Evolutionary conservation across 1,140 invertebrate species (phyloP), one percentile per base, ranked within the genome.

Genomic region (Apis cerana): DNA sequence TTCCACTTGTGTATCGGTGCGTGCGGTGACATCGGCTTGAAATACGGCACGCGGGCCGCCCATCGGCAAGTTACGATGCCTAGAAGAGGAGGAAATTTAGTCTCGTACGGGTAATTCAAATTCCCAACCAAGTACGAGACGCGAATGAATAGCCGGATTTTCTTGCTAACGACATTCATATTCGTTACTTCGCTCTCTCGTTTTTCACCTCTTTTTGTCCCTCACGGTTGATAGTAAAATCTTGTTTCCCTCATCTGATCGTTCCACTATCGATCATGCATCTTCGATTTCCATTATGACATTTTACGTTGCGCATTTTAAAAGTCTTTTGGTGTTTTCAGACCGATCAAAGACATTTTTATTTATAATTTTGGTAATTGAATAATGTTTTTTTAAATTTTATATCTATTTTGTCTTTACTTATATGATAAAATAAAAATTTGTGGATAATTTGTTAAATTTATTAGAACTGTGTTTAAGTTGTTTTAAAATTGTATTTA

Each of bases 21-120:
- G 75, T 86, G 86, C 83, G 81, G 82, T 79, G 86, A 86, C 75
- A 75, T 83, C 75, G 69, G 70, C 77, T 85, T 86, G 80, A 90
- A 86, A 88, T 88, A 90, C 84, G 78, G 64, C 71, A 61, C 74
- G 83, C 74, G 79, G 80, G 65, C 65, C 64, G 65, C 64, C 80
- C 74, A 77, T 82, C 52, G 68, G 59, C 33, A 64, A 78, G 64
- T 75, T 68, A 77, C 56, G 75, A 78, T 84, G 71, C 83, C 64
- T 82, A n/a, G 52, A 67, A 59, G 56, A 56, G 76, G 33, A 79
- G 75, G 68, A 77, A 77, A 82, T 78, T 82, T 67, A 82, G 56
- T 77, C 80, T 59, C 74, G 48, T 69, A 81, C 50, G 74, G 77
- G 67, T 82, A 74, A 81, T 84, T 84, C 72, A 70, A 76, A 81